Base-by-base conservation (phyloP, 2,113 vertebrate species). In the Clupea harengus region DNA sequence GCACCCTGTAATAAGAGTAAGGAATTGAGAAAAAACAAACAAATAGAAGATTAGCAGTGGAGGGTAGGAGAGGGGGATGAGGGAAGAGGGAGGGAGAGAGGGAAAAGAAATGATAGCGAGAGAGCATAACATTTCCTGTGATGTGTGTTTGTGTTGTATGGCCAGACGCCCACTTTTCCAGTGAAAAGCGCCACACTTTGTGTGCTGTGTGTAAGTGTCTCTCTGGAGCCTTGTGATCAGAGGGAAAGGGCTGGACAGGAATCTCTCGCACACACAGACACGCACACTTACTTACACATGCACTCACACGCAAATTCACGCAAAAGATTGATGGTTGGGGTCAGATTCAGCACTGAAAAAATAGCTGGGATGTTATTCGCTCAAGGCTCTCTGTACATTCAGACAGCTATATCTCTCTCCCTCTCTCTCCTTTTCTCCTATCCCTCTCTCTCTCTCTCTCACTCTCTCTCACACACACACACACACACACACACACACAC, bases 21-120 rank as follows among this genome's bases (percentile, higher is more conserved):
- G 88, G 54, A 85, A 82, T 3, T 82, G 52, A 75, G 17, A 86
- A 89, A 83, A 75, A 18, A 47, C n/a, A 88, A 85, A 86, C 28
- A 28, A 85, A 87, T 22, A 45, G 44, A 89, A 25, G 52, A n/a
- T 60, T 85, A 86, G 50, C 45, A 86, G 86, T 49, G 84, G 64
- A 13, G 32, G 75, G 11, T 52, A n/a, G 39, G 17, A 28, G 3
- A 17, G 9, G 20, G 9, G 45, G 25, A 32, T 22, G 28, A 4
- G 25, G n/a, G 52, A n/a, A n/a, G 25, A 6, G 10, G 11, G 28
- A 10, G 11, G 72, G 25, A 39, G 32, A 8, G 32, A n/a, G 45
- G 20, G 28, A 64, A 49, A 49, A 67, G 22, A 28, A 20, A 54
- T 47, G 46, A 3, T 60, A 45, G 57, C 52, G 49, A 39, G 25